Percentiles rank a stretch among this genome's conserved stretches.
These are phyloP conservation scores for Camponotus floridanus DNA, from an alignment of 1,140 invertebrate species.

Conservation along the genomic window DNA sequence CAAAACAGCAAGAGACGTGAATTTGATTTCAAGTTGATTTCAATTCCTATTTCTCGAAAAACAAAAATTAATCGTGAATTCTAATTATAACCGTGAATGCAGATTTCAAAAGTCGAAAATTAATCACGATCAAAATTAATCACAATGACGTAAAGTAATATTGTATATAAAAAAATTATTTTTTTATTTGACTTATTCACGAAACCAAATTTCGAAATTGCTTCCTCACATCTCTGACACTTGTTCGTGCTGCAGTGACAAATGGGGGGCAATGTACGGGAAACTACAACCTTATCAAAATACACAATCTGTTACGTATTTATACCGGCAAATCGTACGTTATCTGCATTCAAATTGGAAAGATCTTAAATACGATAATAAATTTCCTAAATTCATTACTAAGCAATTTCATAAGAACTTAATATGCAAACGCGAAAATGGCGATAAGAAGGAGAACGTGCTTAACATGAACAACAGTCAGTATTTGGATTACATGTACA, in stretches of 20 bases:
- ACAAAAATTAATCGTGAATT: constrained; percentile 23
- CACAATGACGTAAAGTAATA: constrained; percentile 22
- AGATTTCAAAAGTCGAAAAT: neutral
- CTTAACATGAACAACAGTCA: constrained; percentile 72
- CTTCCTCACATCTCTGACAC: neutral
- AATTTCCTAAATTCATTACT: neutral
- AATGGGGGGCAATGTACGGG: constrained; percentile 60
- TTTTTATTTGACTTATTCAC: neutral
- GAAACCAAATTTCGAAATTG: neutral
- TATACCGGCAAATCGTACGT: neutral
- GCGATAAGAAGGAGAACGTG: constrained; percentile 30
- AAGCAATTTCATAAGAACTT: neutral
- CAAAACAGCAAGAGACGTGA: neutral
- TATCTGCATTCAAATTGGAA: neutral
- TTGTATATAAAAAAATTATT: constrained; percentile 7
- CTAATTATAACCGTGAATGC: neutral
- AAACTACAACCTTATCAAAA: constrained; percentile 4
- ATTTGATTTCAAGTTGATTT: constrained; percentile 11
- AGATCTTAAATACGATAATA: neutral
- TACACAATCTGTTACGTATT: neutral
- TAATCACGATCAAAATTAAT: constrained; percentile 33
- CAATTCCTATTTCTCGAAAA: neutral
- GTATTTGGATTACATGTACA: constrained; percentile 78
- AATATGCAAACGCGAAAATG: constrained; percentile 31
- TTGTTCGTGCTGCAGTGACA: neutral